A percentile compares a stretch with the other conserved stretches of the same genome.
Conservation (phyloP, 2,797 vertebrate genomes). For the Vespertilio murinus region DNA sequence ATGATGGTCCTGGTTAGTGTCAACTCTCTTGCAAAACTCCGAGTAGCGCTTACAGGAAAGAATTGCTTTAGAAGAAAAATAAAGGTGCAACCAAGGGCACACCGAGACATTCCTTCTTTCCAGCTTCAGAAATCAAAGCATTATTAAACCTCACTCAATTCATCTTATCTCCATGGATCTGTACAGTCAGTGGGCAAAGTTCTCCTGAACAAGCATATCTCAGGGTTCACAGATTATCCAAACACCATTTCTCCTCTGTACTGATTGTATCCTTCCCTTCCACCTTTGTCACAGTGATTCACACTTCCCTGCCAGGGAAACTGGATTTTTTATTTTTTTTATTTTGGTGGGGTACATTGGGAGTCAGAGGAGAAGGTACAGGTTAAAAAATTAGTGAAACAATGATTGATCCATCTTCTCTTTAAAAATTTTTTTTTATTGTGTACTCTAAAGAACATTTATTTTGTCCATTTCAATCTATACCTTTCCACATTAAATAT, state of each 20-base stretch:
- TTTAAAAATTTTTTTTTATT: no score
- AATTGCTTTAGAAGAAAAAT: not conserved
- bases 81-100: not conserved
- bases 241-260: conserved; percentile 46
- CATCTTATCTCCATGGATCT: conserved; percentile 53
- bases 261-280: not conserved
- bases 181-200: conserved; percentile 67
- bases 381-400: not conserved
- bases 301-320: not conserved
- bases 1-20: not conserved
- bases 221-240: conserved; percentile 71
- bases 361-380: not conserved
- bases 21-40: conserved; percentile 16
- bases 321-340: conserved; percentile 51
- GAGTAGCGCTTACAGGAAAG: not conserved
- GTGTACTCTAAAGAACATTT: no score
- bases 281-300: conserved; percentile 31
- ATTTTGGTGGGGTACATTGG: not conserved
- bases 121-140: not conserved
- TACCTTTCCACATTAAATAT: no score
- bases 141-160: conserved; percentile 16
- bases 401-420: not conserved
- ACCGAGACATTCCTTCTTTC: not conserved
- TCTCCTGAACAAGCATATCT: conserved; percentile 61
- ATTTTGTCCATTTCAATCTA: no score